These are phyloP conservation scores for Myathropa florea DNA, from an alignment of 2,888 invertebrate species.

Conservation along the genomic window DNA sequence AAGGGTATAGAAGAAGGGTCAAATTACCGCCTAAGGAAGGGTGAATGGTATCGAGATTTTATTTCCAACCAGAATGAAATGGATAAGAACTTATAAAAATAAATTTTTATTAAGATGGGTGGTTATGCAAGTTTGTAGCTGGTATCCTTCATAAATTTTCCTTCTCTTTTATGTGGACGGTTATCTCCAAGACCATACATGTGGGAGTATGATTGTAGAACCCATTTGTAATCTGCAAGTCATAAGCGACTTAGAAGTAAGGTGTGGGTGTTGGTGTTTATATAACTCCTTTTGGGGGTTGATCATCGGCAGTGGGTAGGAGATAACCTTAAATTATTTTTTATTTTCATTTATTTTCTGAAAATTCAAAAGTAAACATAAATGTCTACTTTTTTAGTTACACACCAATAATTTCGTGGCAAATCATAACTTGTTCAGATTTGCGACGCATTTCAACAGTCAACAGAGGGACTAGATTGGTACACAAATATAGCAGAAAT, in stretches of 20 bases:
- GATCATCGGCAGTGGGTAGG: no score
- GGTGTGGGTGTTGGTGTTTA: background rate
- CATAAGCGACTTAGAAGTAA: background rate
- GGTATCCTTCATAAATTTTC: background rate
- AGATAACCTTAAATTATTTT: no score
- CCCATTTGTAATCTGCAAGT: background rate
- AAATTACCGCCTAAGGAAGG: conserved; percentile 25
- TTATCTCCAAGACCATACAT: background rate
- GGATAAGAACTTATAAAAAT: conserved; percentile 4
- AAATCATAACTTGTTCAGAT: no score
- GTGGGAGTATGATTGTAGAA: background rate
- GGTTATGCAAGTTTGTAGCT: background rate
- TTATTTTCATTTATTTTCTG: no score
- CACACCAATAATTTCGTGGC: no score
- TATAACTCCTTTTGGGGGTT: background rate
- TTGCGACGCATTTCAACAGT: no score
- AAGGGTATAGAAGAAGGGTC: conserved; percentile 34
- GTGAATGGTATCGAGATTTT: background rate
- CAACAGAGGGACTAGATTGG: no score
- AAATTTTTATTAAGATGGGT: background rate
- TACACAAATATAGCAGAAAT: no score
- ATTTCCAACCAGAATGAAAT: background rate
- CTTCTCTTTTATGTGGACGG: background rate
- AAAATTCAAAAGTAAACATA: no score
- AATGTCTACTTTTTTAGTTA: no score